Percentiles rank a stretch among this genome's conserved stretches.
These are phyloP conservation scores for Sepiola atlantica DNA, from an alignment of 2,888 invertebrate species.

Conservation along the genomic window DNA sequence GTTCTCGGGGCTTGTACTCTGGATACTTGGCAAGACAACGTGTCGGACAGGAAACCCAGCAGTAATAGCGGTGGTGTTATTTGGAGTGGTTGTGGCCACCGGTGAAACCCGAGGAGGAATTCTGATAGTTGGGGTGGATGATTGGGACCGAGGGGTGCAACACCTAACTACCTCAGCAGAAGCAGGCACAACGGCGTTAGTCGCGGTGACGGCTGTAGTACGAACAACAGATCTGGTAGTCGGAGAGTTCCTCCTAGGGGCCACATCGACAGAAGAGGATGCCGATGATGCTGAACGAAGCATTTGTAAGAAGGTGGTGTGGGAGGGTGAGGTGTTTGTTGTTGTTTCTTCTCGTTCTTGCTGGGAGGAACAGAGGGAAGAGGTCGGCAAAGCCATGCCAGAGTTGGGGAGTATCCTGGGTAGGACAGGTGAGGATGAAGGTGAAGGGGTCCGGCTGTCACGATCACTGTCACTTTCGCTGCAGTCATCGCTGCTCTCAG, in stretches of 20 bases:
- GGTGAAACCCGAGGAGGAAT: background rate
- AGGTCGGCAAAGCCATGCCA: background rate
- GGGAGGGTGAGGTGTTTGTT: background rate
- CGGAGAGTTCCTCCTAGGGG: background rate
- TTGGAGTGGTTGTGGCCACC: background rate
- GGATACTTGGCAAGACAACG: background rate
- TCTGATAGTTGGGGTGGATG: background rate
- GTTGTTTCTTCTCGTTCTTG: background rate
- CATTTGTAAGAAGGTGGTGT: background rate
- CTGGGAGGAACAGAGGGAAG: background rate
- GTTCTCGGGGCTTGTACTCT: background rate
- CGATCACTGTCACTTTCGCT: background rate
- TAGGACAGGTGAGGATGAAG: background rate
- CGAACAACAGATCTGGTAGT: background rate
- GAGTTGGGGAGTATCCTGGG: background rate
- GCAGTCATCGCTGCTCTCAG: background rate
- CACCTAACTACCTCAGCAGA: constrained; percentile 32
- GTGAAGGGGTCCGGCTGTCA: background rate
- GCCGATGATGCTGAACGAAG: background rate
- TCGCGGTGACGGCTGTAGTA: background rate
- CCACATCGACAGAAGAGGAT: background rate
- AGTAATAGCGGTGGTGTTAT: background rate
- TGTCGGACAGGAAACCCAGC: background rate
- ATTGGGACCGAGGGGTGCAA: background rate
- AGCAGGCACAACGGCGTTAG: background rate